Conservation (phyloP, 2,888 invertebrate species). For the Acrobeloides nanus region DNA sequence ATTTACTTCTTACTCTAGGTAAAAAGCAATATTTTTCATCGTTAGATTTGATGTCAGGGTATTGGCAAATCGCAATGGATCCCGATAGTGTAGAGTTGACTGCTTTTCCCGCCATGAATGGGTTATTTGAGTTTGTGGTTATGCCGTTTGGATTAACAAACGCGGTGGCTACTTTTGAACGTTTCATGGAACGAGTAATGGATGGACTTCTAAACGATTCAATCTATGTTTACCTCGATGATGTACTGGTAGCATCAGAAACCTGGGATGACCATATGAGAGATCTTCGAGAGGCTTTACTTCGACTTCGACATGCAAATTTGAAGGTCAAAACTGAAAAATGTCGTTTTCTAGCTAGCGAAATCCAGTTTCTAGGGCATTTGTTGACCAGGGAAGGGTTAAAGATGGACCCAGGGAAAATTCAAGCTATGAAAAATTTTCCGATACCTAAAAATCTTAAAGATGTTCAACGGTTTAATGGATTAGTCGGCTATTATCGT, state of each 20-base stretch:
- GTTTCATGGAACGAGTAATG: constrained; percentile 33
- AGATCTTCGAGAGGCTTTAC: constrained; percentile 18
- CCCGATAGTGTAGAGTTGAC: constrained; percentile 26
- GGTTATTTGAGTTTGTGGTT: constrained; percentile 35
- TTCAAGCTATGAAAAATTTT: constrained; percentile 7
- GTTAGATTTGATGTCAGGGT: constrained; percentile 28
- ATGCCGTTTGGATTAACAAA: constrained; percentile 41
- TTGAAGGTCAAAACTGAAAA: constrained; percentile 26
- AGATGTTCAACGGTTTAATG: constrained; percentile 26
- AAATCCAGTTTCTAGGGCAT: constrained; percentile 10
- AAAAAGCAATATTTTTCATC: constrained; percentile 17
- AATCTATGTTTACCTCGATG: constrained; percentile 14
- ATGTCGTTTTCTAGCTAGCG: constrained; percentile 12
- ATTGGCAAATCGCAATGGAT: constrained; percentile 28
- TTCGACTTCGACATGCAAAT: constrained; percentile 11
- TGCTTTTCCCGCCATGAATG: constrained; percentile 28
- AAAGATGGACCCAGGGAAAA: constrained; percentile 14
- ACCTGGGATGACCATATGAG: constrained; percentile 16
- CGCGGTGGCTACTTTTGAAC: constrained; percentile 33
- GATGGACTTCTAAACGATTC: constrained; percentile 10
- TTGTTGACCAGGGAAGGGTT: constrained; percentile 7
- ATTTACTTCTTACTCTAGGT: constrained; percentile 14
- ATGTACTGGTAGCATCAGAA: constrained; percentile 19
- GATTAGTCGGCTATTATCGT: constrained; percentile 26
- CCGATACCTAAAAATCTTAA: constrained; percentile 11